Percentiles rank a stretch among this genome's conserved stretches.
These are phyloP conservation scores for Pelochelys cantorii DNA, from an alignment of 2,797 vertebrate species.

Conservation along the genomic window DNA sequence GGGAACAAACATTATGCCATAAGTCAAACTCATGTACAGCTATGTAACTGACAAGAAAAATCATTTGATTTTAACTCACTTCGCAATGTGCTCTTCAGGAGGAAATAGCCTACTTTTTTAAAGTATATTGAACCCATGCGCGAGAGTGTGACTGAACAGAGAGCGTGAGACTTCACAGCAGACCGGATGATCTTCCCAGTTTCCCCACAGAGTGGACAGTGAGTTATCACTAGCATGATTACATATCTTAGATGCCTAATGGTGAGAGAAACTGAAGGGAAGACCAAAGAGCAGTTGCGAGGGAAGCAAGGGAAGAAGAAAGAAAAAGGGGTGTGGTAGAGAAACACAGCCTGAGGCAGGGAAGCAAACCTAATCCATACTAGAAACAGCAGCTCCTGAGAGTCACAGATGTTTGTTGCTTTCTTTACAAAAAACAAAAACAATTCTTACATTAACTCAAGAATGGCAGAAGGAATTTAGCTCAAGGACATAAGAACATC, in stretches of 20 bases:
- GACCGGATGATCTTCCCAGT: background rate
- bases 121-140: background rate
- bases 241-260: background rate
- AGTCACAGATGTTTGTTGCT: background rate
- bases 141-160: background rate
- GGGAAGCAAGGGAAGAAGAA: background rate
- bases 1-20: fast-evolving
- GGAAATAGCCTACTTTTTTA: background rate
- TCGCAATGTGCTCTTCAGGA: background rate
- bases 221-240: fast-evolving
- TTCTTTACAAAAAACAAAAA: background rate
- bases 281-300: background rate
- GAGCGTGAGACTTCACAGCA: background rate
- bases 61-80: background rate
- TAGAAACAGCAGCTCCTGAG: background rate
- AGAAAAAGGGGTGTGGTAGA: background rate
- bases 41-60: background rate
- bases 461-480: background rate
- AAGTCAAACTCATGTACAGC: background rate
- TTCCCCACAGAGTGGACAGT: background rate
- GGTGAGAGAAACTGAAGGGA: background rate
- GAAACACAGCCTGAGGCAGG: background rate
- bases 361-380: background rate
- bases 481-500: background rate
- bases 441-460: background rate